Evolutionary conservation across 2,888 invertebrate genomes (phyloP).

Genomic region (Amblyjoppa proteus): DNA sequence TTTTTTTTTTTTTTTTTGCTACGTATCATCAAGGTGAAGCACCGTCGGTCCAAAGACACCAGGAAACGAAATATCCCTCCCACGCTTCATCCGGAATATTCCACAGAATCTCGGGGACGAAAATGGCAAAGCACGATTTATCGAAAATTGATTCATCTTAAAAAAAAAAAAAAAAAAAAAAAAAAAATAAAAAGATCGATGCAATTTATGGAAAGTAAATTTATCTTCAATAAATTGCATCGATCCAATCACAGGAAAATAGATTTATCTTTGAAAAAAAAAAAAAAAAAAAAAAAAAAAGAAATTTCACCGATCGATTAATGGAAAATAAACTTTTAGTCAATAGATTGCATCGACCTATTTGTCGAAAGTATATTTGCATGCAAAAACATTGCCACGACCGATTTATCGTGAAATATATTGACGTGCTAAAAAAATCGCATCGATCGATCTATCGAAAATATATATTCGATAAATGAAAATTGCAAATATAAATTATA

Average conservation of each 20-base stretch:
- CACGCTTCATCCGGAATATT: constrained; percentile 22
- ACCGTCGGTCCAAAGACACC: constrained; percentile 16
- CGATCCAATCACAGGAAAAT: too few species aligned
- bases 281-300: too few species aligned
- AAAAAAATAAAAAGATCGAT: too few species aligned
- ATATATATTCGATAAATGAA: too few species aligned
- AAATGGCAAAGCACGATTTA: not conserved
- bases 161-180: too few species aligned
- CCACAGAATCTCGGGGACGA: not conserved
- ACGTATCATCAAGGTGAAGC: constrained; percentile 55
- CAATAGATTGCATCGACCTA: not conserved
- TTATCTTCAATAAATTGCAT: not conserved
- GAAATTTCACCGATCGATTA: too few species aligned
- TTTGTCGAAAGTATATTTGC: too few species aligned
- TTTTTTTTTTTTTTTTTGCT: constrained; percentile 38
- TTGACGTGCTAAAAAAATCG: not conserved
- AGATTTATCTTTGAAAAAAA: too few species aligned
- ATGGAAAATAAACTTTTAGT: too few species aligned
- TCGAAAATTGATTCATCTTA: too few species aligned
- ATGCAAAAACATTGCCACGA: not conserved
- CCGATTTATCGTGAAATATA: not conserved
- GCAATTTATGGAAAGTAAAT: too few species aligned
- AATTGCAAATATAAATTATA: too few species aligned
- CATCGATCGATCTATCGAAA: not conserved
- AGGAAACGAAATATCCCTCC: constrained; percentile 30